Conservation (phyloP, 2,888 invertebrate genomes). For the Tethea ocularis region DNA sequence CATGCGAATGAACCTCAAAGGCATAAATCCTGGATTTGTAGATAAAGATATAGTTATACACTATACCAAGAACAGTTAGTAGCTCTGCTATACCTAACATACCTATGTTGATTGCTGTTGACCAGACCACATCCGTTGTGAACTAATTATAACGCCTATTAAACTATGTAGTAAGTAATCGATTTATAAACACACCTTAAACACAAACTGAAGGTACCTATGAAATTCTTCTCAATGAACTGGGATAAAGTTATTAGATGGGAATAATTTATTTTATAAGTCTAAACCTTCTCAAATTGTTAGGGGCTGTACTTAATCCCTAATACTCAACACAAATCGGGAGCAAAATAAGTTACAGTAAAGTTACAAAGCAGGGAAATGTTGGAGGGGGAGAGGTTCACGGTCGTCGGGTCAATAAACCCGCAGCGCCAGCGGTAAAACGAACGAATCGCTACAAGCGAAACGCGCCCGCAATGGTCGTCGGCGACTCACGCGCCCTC, state of each 20-base stretch:
- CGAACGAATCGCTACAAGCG: constrained; percentile 52
- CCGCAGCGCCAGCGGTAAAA: constrained; percentile 35
- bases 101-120: neutral
- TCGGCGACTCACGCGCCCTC: constrained; percentile 37
- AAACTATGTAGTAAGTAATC: neutral
- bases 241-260: too few species aligned
- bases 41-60: neutral
- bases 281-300: constrained; percentile 16
- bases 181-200: neutral
- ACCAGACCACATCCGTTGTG: constrained; percentile 12
- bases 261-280: neutral
- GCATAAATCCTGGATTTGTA: neutral
- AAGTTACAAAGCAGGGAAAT: constrained; percentile 35
- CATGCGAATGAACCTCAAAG: neutral
- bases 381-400: constrained; percentile 58
- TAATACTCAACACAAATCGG: constrained; percentile 27
- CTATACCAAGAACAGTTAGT: constrained; percentile 1
- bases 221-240: neutral
- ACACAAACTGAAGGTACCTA: neutral
- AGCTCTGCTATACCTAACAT: too few species aligned
- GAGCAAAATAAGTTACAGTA: constrained; percentile 42
- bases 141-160: constrained; percentile 22
- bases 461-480: constrained; percentile 37
- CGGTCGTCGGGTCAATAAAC: constrained; percentile 76
- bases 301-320: constrained; percentile 18